Evolutionary conservation across 1,140 invertebrate genomes (phyloP), one percentile per base, ranked within the genome.

Genomic region (Danaus melanippus): DNA sequence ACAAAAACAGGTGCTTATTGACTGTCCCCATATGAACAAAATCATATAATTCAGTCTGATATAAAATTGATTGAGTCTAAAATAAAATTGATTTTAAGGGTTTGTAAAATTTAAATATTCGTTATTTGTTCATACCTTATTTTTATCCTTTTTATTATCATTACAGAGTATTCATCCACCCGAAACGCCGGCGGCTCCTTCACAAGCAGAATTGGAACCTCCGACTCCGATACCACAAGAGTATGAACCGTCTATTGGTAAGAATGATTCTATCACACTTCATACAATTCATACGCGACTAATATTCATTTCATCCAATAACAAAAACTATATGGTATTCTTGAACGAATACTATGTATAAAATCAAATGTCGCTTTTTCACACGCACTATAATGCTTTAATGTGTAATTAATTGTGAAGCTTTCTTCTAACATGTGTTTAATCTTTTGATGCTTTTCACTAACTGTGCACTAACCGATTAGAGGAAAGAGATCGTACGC

Each of bases 201-300:
- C 71, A 0, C 50, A 69, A 1, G 7, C 21, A 32, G 86, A 87
- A 0, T 50, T 86, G 43, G 84, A 87, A 42, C 85, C 87, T 5
- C 81, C 83, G 0, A 85, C 88, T 6, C 86, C 87, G 0, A 72
- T 86, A 45, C 85, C 85, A 42, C 84, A 87, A 48, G 86, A 88
- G 32, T 88, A 88, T 58, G 81, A 86, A 55, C 86, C 86, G 32
- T 87, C 86, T 41, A 77, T 86, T 55, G 85, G 86, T 87, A 56
- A 73, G 77, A 42, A 15, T 48, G 9, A 10, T 49, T 21, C 7
- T 49, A 17, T 21, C 2, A 46, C 12, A 12, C 44, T 12, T 12
- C 15, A 12, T 5, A 46, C n/a, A 39, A 21, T 32, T 7, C 21
- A 32, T 32, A 32, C 21, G 21, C 21, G 21, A 32, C 21, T 32